phyloP scores from a whole-genome alignment of 2,113 vertebrate genomes.

The Tragulus kanchil region DNA sequence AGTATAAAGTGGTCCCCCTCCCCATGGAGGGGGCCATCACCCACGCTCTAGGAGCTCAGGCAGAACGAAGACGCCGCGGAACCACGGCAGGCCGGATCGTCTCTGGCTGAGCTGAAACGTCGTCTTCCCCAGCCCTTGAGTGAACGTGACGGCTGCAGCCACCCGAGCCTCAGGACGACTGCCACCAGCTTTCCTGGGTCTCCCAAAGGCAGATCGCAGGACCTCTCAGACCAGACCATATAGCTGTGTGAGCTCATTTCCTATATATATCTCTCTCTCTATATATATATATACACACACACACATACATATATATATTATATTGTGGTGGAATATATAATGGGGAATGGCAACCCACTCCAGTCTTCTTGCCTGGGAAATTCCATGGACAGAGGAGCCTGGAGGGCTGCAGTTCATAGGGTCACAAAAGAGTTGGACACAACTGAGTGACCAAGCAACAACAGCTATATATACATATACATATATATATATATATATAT shows the following conservation, averaged over 20 bases:
- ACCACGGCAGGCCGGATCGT: not conserved
- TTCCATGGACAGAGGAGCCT: too few species aligned
- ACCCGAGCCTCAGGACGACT: not conserved
- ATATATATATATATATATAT: not conserved
- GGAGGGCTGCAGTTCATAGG: too few species aligned
- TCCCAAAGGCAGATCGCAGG: not conserved
- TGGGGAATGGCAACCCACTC: too few species aligned
- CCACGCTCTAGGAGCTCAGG: not conserved
- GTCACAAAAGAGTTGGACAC: too few species aligned
- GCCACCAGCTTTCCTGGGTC: not conserved
- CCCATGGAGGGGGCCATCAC: accelerated
- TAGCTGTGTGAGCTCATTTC: not conserved
- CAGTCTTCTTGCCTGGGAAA: too few species aligned
- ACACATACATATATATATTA: not conserved
- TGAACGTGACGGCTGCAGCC: not conserved
- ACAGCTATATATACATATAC: not conserved
- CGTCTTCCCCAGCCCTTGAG: not conserved
- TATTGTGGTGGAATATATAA: not conserved
- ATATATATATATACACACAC: not conserved
- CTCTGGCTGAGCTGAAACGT: not conserved
- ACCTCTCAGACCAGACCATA: not conserved
- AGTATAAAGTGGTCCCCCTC: not conserved
- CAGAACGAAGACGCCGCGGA: not conserved
- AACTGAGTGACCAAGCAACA: too few species aligned
- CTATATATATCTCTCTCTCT: not conserved